These are phyloP conservation scores for Tarsius wallacei DNA, from an alignment of 2,797 vertebrate genomes.

Conservation along the genomic window DNA sequence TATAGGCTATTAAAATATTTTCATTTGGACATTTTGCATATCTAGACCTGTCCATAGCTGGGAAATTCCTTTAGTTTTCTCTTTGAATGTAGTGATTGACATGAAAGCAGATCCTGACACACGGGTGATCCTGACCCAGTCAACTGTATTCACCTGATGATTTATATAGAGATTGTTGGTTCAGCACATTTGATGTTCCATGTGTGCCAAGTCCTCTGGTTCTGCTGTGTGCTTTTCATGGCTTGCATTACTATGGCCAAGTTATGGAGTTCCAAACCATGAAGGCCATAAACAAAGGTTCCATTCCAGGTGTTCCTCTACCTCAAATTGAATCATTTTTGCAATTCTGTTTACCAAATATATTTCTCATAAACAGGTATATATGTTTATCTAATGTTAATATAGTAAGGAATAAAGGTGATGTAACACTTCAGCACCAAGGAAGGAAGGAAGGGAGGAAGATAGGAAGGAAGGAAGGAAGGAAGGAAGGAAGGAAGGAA, in stretches of 20 bases:
- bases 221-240: neutral
- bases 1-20: conserved; percentile 49
- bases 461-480: neutral
- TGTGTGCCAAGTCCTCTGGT: neutral
- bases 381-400: conserved; percentile 9
- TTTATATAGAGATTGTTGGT: conserved; percentile 41
- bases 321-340: conserved; percentile 18
- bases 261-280: conserved; percentile 41
- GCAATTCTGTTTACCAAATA: conserved; percentile 7
- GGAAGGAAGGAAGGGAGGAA: neutral
- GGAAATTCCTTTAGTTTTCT: conserved; percentile 63
- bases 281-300: neutral
- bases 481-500: neutral
- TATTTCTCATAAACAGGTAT: conserved; percentile 43
- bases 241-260: neutral
- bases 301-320: conserved; percentile 44
- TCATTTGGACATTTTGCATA: conserved; percentile 60
- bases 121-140: conserved; percentile 45
- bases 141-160: conserved; percentile 31
- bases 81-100: conserved; percentile 51
- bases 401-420: conserved; percentile 61
- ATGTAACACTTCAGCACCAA: conserved; percentile 16
- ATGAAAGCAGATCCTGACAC: conserved; percentile 12
- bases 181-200: neutral
- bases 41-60: conserved; percentile 9